Base-by-base conservation (phyloP, 2,113 vertebrate genomes). In the Alligator sinensis region DNA sequence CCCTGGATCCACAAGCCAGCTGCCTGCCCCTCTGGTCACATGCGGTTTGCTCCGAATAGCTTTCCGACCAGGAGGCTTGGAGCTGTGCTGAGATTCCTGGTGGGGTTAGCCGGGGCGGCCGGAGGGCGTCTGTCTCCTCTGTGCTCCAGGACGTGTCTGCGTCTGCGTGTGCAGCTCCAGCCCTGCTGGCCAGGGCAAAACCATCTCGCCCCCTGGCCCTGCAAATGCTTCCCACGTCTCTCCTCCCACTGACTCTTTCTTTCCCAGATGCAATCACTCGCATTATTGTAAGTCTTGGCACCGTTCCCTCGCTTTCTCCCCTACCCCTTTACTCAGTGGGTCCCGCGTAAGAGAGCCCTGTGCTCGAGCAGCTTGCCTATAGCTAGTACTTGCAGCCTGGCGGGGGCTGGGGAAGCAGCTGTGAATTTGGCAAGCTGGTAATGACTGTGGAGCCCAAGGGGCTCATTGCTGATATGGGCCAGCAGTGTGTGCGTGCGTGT, bases 361-460 rank as follows among this genome's bases (percentile, higher is more conserved):
- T 87, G 94, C 88, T 91, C 91, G 84, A 19, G 72, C 78, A 92
- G 80, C 84, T 92, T 1, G 28, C 75, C 82, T 74, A 55, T 77
- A 74, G 92, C 80, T 1, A 70, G 21, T 22, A 1, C n/a, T 78
- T 21, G 11, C 82, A 91, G 87, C 75, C 84, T 85, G 4, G 54
- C n/a, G 27, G 2, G 28, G 75, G 82, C 91, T 93, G 89, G 93
- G 93, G 96, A 60, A 62, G 88, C 96, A 90, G 92, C 94, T 95
- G 96, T 1, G 2, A 10, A 11, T 9, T 12, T 6, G 17, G 75
- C 16, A 17, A 28, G 9, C 88, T 82, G 86, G 80, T 34, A 58
- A 58, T 14, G 84, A 54, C 86, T 90, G 79, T 5, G 0, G 85
- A 84, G 94, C 91, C 88, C 3, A 27, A 11, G 64, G 58, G 27